Evolutionary conservation across 2,888 invertebrate species (phyloP), one percentile per base, ranked within the genome.

Genomic region (Hartigia nigra): DNA sequence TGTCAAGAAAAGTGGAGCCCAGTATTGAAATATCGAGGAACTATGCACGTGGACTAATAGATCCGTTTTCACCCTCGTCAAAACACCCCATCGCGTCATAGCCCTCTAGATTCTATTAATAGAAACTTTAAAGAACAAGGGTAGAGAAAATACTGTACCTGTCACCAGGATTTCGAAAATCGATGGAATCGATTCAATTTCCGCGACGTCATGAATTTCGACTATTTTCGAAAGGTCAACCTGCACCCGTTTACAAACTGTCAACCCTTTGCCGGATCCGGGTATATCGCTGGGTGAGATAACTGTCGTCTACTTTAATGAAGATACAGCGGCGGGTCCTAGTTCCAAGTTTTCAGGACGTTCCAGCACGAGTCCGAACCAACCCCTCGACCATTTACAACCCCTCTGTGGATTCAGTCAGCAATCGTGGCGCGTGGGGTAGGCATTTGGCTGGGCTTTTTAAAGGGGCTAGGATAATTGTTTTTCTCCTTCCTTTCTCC

Each of bases 371-470:
- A 23, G 55, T 23, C 31, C 72, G 32, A 12, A 32, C 2, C 72
- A n/a, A 72, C 72, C 72, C 72, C 72, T 72, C 72, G 31, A 31
- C 31, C 12, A 72, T 72, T 31, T 31, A 72, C 72, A 32, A 32
- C 72, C 55, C 72, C 72, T 72, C 31, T 31, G 72, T 23, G 23
- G 55, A 55, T 55, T 55, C 55, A 23, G 55, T 55, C 23, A 23
- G 55, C 55, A 55, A 9, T 2, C 55, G 23, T 23, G 23, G 55
- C 23, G 23, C 55, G 2, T 9, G 23, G 55, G 55, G 55, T 55
- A 23, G 55, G 55, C 55, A 55, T 55, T 55, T 55, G 23, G 32
- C 72, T 23, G 72, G 72, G 55, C 23, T 31, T 72, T 72, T 72
- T 31, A 72, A 72, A 72, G 72, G 32, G 72, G 72, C 31, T 31